Base-by-base conservation (phyloP, 1,140 invertebrate species). In the Diuraphis noxia region DNA sequence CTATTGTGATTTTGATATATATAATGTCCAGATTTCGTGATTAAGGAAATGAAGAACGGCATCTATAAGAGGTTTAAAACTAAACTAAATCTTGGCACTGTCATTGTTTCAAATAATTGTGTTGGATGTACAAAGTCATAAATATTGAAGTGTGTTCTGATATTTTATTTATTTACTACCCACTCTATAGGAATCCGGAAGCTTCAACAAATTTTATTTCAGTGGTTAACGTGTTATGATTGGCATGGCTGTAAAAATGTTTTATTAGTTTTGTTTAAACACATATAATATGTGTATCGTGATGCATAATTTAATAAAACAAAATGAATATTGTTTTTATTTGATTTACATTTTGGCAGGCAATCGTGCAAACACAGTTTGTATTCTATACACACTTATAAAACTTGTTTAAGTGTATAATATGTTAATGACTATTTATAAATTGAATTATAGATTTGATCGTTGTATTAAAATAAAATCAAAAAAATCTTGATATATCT, bases 31-130 rank as follows among this genome's bases (percentile, higher is more conserved):
- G 3, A 82, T 40, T 41, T 38, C 10, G 25, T 40, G 9, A 25
- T 38, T 4, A 40, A 40, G 23, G 9, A 40, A 41, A 84, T 43
- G 21, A 38, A 36, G 34, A n/a, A 87, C 46, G 36, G 19, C 23
- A 40, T n/a, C 87, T 40, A 41, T 21, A 63, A 72, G 17, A 72
- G 7, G 52, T 88, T 88, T 72, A 2, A 43, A 72, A 46, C 30
- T n/a, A 88, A 88, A 88, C 49, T 38, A 38, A 77, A 88, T 63
- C 87, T 40, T 88, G 17, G 23, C 43, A 88, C 77, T 72, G 87
- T 38, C 56, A 72, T 30, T 21, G 46, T 46, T 17, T 77, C 63
- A 77, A 43, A 63, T 41, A 17, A 23, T 77, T 40, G 30, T 63
- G 41, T 30, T 77, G 30, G 30, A 63, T 36, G n/a, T n/a, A 34